phyloP scores from a whole-genome alignment of 2,888 invertebrate genomes.

The Hirtodrosophila confusa region DNA sequence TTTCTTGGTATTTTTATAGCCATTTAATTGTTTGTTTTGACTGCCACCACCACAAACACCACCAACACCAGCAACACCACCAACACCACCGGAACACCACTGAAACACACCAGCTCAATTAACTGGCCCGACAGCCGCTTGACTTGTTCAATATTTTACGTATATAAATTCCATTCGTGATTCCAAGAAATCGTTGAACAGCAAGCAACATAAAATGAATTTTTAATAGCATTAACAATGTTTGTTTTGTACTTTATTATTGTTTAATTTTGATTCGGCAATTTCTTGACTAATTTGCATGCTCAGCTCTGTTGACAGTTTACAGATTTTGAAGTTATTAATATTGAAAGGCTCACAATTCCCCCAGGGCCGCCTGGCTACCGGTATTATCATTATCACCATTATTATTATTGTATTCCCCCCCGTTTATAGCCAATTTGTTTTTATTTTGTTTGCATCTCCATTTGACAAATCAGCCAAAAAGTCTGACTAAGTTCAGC shows the following conservation, averaged over 20 bases:
- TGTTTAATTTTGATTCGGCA: conserved; percentile 5
- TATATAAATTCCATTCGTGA: conserved; percentile 35
- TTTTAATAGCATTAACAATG: conserved; percentile 35
- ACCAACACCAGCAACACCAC: neutral
- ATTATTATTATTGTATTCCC: conserved; percentile 38
- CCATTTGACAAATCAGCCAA: conserved; percentile 51
- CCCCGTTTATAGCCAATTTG: conserved; percentile 14
- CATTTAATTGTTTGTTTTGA: conserved; percentile 64
- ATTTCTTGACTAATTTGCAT: conserved; percentile 55
- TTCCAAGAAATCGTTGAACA: conserved; percentile 40
- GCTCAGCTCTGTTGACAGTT: conserved; percentile 58
- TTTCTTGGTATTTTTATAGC: conserved; percentile 44
- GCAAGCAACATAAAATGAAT: neutral
- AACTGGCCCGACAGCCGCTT: conserved; percentile 16
- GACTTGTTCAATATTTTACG: conserved; percentile 23
- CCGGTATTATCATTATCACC: conserved; percentile 41
- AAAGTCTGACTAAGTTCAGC: conserved; percentile 35
- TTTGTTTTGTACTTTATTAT: conserved; percentile 21
- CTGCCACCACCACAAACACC: conserved; percentile 19
- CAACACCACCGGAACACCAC: neutral
- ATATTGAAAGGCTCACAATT: conserved; percentile 21
- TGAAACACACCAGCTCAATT: conserved; percentile 25
- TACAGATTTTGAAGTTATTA: conserved; percentile 53
- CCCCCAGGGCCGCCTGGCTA: conserved; percentile 36
- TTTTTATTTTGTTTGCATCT: conserved; percentile 14